A percentile compares a stretch with the other conserved stretches of the same genome.
Evolutionary conservation across 2,888 invertebrate genomes (phyloP).

Genomic region (Homarus gammarus): DNA sequence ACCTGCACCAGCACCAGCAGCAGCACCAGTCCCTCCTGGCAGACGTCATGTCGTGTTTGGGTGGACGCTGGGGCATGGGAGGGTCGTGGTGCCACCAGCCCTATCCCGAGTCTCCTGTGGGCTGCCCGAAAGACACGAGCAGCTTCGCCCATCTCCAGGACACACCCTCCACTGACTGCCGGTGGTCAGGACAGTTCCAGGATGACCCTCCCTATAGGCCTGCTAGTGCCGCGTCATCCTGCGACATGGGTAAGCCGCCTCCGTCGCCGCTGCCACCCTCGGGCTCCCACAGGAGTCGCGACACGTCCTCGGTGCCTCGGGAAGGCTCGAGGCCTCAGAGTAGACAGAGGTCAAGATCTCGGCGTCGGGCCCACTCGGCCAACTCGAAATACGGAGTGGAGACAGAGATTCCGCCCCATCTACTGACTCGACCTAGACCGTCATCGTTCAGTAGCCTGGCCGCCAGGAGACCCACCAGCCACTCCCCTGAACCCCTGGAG

Average conservation of each 20-base stretch:
- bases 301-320: conserved; percentile 57
- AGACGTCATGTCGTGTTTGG: conserved; percentile 58
- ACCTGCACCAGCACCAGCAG: conserved; percentile 41
- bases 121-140: background rate
- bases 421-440: conserved; percentile 46
- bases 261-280: conserved; percentile 51
- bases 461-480: conserved; percentile 14
- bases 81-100: conserved; percentile 41
- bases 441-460: conserved; percentile 54
- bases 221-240: conserved; percentile 22
- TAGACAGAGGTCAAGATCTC: conserved; percentile 34
- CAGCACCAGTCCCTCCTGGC: conserved; percentile 50
- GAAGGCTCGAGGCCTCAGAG: conserved; percentile 35
- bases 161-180: conserved; percentile 25
- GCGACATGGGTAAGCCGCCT: conserved; percentile 53
- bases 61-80: conserved; percentile 44
- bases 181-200: conserved; percentile 26
- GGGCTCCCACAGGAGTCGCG: conserved; percentile 36
- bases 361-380: conserved; percentile 56
- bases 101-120: conserved; percentile 2
- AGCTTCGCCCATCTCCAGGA: conserved; percentile 29
- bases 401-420: conserved; percentile 58
- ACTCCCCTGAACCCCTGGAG: conserved; percentile 46
- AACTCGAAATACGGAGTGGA: conserved; percentile 50
- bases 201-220: conserved; percentile 54